Evolutionary conservation across 1,140 invertebrate genomes (phyloP).

Genomic region (Aphelenchoides avenae): DNA sequence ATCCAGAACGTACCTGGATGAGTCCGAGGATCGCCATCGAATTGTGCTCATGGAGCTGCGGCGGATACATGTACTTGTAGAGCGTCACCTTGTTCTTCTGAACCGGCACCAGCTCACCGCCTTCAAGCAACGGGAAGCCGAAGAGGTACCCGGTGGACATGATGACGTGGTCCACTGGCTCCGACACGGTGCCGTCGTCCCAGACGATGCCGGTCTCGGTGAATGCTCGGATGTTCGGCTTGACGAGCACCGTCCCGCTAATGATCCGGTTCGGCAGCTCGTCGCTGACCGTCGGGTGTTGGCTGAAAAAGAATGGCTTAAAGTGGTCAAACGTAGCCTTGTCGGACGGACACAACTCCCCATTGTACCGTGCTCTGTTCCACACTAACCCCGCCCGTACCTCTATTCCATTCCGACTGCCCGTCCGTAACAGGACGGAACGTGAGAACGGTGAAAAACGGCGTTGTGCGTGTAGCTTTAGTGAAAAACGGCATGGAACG

Average conservation of each 20-base stretch:
- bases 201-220: constrained; percentile 60
- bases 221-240: constrained; percentile 58
- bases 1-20: constrained; percentile 41
- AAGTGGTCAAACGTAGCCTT: not conserved
- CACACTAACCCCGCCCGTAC: too few relatives aligned
- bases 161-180: constrained; percentile 56
- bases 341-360: constrained; percentile 4
- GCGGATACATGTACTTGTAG: constrained; percentile 62
- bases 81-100: constrained; percentile 60
- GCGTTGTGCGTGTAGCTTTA: too few relatives aligned
- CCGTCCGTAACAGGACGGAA: too few relatives aligned
- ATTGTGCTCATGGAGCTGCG: constrained; percentile 56
- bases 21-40: constrained; percentile 64
- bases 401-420: too few relatives aligned
- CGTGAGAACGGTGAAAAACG: too few relatives aligned
- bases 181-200: constrained; percentile 54
- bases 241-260: constrained; percentile 58
- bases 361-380: constrained; percentile 6
- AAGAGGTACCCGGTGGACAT: constrained; percentile 30
- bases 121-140: constrained; percentile 23
- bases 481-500: too few relatives aligned
- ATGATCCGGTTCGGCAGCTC: constrained; percentile 60
- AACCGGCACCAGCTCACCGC: constrained; percentile 32
- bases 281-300: constrained; percentile 61
- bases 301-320: constrained; percentile 4